Evolutionary conservation across 2,888 invertebrate genomes (phyloP).

Genomic region (Drosophila longiperda): DNA sequence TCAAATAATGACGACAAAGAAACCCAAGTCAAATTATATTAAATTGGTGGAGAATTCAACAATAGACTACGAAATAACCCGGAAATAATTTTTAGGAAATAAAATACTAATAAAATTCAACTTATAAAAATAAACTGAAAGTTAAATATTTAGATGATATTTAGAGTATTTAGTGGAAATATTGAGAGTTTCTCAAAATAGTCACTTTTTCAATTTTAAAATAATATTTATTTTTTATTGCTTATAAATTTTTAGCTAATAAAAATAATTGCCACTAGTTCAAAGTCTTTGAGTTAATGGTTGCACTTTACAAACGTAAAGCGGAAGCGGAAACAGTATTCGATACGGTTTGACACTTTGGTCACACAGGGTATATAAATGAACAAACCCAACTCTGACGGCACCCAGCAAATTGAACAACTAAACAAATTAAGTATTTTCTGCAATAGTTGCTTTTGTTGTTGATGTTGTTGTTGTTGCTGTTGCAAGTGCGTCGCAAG

Average conservation of each 20-base stretch:
- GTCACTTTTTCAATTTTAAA: background rate
- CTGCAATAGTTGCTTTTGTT: conserved; percentile 16
- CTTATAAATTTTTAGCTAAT: no score
- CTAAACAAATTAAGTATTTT: conserved; percentile 57
- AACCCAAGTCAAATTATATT: conserved; percentile 31
- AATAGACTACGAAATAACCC: conserved; percentile 34
- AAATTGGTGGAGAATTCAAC: background rate
- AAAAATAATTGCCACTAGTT: background rate
- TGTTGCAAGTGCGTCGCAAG: conserved; percentile 49
- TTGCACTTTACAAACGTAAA: background rate
- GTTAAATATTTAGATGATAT: no score
- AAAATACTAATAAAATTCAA: background rate
- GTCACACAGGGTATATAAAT: conserved; percentile 38
- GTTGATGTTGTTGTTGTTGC: conserved; percentile 15
- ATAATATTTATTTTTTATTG: no score
- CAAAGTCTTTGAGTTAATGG: background rate
- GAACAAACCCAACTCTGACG: conserved; percentile 42
- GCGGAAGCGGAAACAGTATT: background rate
- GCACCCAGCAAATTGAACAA: conserved; percentile 50
- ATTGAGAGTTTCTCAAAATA: background rate
- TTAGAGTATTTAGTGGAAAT: background rate
- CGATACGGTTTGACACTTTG: background rate
- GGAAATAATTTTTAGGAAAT: background rate
- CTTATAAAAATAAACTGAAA: background rate
- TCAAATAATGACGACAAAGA: conserved; percentile 65